Evolutionary conservation across 2,113 vertebrate genomes (phyloP).

Genomic region (Elanoides forficatus): DNA sequence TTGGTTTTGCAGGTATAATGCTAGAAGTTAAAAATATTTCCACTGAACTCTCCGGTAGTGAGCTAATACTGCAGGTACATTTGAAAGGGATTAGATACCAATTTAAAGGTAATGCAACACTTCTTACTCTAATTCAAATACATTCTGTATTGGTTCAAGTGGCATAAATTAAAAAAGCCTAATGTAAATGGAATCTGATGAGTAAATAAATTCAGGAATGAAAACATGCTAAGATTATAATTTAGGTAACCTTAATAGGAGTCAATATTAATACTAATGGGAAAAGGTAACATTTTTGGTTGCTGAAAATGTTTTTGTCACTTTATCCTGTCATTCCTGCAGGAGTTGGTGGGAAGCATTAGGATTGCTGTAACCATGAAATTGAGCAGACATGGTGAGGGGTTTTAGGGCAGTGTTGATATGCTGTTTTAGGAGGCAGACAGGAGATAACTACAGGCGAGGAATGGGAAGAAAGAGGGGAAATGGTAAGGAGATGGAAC

Average conservation of each 20-base stretch:
- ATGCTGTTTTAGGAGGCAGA: background rate
- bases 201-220: background rate
- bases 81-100: background rate
- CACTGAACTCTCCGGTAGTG: background rate
- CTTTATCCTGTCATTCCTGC: background rate
- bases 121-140: background rate
- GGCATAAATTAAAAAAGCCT: background rate
- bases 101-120: background rate
- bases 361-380: background rate
- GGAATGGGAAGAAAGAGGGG: background rate
- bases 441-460: background rate
- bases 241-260: background rate
- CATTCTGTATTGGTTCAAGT: background rate
- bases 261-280: background rate
- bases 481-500: background rate
- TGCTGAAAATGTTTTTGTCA: background rate
- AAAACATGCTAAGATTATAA: background rate
- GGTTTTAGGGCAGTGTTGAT: background rate
- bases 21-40: slow-evolving; percentile 6
- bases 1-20: background rate
- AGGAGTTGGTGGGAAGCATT: background rate
- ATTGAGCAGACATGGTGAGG: background rate
- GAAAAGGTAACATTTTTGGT: background rate
- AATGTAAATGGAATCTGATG: background rate
- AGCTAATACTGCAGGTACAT: background rate